Conservation (phyloP, 2,888 invertebrate genomes). For the Drosophila phalerata region DNA sequence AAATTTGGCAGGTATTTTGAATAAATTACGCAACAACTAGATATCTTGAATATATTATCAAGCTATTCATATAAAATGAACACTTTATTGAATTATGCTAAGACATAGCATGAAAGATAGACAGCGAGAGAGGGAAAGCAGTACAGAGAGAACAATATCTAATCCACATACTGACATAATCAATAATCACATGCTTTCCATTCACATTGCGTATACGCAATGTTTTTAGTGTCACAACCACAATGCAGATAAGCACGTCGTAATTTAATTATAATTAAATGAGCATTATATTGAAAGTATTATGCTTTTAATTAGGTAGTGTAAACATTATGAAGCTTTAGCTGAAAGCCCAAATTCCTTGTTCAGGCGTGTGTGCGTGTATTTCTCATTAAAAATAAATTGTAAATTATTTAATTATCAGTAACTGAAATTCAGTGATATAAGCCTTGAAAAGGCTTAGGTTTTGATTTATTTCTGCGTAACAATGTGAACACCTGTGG, state of each 20-base stretch:
- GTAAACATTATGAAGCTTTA: constrained; percentile 41
- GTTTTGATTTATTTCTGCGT: constrained; percentile 19
- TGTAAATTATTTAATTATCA: too few relatives aligned
- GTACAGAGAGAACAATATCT: background rate
- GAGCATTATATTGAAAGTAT: constrained; percentile 5
- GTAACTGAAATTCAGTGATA: too few relatives aligned
- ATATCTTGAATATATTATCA: background rate
- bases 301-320: constrained; percentile 32
- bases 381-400: constrained; percentile 35
- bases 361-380: background rate
- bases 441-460: constrained; percentile 10
- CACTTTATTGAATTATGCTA: background rate
- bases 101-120: background rate
- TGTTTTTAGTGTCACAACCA: constrained; percentile 27
- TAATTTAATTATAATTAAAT: constrained; percentile 48
- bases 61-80: background rate
- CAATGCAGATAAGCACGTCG: constrained; percentile 13
- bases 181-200: constrained; percentile 17
- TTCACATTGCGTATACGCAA: constrained; percentile 49
- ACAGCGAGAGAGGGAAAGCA: too few relatives aligned
- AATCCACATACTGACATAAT: background rate
- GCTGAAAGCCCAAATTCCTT: background rate
- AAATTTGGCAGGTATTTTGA: background rate
- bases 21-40: background rate
- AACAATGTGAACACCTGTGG: constrained; percentile 50